Base-by-base conservation (phyloP, 2,797 vertebrate species). In the Lepilemur ruficaudatus region DNA sequence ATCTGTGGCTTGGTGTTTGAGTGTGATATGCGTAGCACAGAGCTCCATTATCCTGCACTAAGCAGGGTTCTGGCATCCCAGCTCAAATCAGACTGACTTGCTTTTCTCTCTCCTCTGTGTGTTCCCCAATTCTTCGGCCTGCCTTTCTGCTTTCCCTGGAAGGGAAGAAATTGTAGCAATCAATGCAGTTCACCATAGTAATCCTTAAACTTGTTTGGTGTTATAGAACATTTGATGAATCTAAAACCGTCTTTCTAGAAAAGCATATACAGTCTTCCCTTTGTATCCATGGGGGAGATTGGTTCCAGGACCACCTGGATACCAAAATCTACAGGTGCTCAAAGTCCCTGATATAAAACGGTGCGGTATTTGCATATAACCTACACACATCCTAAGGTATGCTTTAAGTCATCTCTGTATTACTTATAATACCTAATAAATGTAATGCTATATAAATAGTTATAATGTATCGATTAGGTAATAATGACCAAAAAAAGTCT, bases 11-110 rank as follows among this genome's bases (percentile, higher is more conserved):
- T 0, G 1, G 4, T 35, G 5, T 84, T 11, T 5, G 18, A 50
- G 20, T 5, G 22, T 55, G 78, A 14, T 4, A 0, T 43, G 20
- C 15, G 0, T 0, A 18, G 52, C 28, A 2, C 5, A 0, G 20
- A 61, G 50, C 57, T 38, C 86, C 7, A 0, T 20, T 41, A 10
- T 30, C 35, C 69, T 83, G 1, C 48, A 61, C 75, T 65, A 38
- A 78, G 52, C 69, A 52, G n/a, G 41, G 17, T 5, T 7, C 69
- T 17, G 2, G 2, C 41, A 3, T 59, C 23, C 13, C 41, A 48
- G 20, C 38, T 92, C 69, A n/a, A 1, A 18, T 50, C 70, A 25
- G 35, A 12, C 25, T 89, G 20, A 18, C 35, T 41, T 7, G 8
- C 69, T 50, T 73, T 80, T 22, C 82, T 46, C 63, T 43, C 5